Conservation (phyloP, 2,797 vertebrate species). For the Melanotaenia parkinsoni region DNA sequence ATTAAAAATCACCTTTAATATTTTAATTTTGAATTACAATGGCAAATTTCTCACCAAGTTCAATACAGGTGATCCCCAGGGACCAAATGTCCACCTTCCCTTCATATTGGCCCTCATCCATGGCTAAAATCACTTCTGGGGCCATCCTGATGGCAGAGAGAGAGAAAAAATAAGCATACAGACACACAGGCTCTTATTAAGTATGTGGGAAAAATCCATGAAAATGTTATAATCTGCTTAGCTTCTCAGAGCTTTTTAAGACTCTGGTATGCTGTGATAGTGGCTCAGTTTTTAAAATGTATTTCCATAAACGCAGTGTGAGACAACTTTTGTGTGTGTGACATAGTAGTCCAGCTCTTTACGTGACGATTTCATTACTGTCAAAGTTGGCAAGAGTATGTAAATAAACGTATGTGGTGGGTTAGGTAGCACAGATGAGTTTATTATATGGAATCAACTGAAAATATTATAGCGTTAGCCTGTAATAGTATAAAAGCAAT, state of each 20-base stretch:
- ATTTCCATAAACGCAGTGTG: conserved; percentile 35
- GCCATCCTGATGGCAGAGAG: conserved; percentile 89
- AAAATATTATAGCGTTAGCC: neutral
- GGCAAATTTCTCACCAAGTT: conserved; percentile 87
- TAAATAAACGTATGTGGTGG: conserved; percentile 6
- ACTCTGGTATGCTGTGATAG: conserved; percentile 68
- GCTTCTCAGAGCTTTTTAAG: conserved; percentile 70
- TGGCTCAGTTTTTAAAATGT: conserved; percentile 58
- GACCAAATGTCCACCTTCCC: conserved; percentile 98
- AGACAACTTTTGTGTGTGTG: conserved; percentile 22
- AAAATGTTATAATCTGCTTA: conserved; percentile 74
- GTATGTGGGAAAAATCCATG: conserved; percentile 44
- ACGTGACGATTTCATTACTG: conserved; percentile 22
- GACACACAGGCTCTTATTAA: conserved; percentile 51
- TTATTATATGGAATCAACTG: neutral
- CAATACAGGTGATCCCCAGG: conserved; percentile 97
- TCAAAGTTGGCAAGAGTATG: conserved; percentile 22
- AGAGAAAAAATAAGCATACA: conserved; percentile 23
- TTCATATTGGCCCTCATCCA: conserved; percentile 98
- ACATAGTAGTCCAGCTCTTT: conserved; percentile 34
- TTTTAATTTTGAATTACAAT: neutral
- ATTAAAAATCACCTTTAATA: conserved; percentile 6
- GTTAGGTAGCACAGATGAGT: neutral
- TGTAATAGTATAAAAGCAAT: neutral
- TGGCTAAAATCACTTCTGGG: conserved; percentile 97